Evolutionary conservation across 2,113 vertebrate genomes (phyloP).

Genomic region (Catharus minimus): DNA sequence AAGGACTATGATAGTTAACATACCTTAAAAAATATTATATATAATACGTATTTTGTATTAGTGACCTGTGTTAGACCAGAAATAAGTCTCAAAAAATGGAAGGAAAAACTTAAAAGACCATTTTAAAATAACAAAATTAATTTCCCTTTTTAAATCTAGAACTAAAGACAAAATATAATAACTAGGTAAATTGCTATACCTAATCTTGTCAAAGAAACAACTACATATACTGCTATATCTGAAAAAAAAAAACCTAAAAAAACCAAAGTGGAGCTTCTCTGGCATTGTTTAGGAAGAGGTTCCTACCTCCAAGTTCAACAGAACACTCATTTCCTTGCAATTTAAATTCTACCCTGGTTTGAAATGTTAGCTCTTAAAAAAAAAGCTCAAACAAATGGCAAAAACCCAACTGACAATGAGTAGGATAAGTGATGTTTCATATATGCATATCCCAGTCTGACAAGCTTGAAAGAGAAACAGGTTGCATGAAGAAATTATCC

Average conservation of each 20-base stretch:
- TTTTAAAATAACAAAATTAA: not conserved
- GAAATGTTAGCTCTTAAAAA: not conserved
- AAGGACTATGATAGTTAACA: not conserved
- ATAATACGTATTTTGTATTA: not conserved
- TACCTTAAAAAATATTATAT: not conserved
- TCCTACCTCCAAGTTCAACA: not conserved
- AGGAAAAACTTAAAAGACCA: not conserved
- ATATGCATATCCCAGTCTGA: not conserved
- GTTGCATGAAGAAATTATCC: not conserved
- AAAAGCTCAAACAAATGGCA: not conserved
- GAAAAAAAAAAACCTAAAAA: not conserved
- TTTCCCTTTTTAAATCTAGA: not conserved
- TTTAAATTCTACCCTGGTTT: not conserved
- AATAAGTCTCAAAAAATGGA: not conserved
- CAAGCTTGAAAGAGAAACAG: not conserved
- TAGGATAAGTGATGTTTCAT: not conserved
- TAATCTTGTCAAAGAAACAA: not conserved
- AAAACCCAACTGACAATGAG: not conserved
- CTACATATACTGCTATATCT: not conserved
- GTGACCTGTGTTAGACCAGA: not conserved
- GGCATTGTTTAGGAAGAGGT: not conserved
- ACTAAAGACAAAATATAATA: not conserved
- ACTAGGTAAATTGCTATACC: not conserved
- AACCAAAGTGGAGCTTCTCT: not conserved
- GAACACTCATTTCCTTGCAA: not conserved